A percentile compares a stretch with the other conserved stretches of the same genome.
Evolutionary conservation across 2,888 invertebrate species (phyloP).

Genomic region (Liodrosophila aerea): DNA sequence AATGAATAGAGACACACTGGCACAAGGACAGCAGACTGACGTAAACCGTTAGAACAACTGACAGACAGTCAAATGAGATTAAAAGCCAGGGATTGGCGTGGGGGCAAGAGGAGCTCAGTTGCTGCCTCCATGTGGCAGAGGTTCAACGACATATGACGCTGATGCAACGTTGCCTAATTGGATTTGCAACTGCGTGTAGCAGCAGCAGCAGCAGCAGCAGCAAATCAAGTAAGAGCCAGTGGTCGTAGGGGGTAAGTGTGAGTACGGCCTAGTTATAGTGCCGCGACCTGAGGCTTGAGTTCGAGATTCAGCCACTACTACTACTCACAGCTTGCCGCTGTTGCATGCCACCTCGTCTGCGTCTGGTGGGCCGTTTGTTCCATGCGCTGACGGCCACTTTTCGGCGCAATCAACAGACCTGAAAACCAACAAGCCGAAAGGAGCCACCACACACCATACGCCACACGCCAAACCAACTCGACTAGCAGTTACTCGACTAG

Average conservation of each 20-base stretch:
- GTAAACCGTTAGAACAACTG: neutral
- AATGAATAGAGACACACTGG: neutral
- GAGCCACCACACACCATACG: neutral
- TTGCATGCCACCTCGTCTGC: neutral
- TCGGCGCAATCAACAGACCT: conserved; percentile 61
- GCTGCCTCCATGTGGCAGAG: conserved; percentile 25
- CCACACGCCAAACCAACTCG: neutral
- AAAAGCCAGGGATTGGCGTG: conserved; percentile 50
- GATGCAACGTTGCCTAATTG: conserved; percentile 65
- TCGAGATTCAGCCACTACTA: conserved; percentile 1
- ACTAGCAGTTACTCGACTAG: neutral
- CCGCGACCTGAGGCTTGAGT: neutral
- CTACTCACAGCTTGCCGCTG: neutral
- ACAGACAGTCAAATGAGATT: conserved; percentile 57
- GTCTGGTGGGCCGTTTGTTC: neutral
- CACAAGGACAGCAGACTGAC: conserved; percentile 6
- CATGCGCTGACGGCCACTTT: conserved; percentile 41
- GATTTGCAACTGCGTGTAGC: conserved; percentile 60
- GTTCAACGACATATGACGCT: conserved; percentile 71
- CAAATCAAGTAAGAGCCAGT: neutral
- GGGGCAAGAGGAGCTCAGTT: neutral
- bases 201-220: too few relatives aligned
- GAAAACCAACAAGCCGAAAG: conserved; percentile 23
- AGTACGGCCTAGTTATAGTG: neutral
- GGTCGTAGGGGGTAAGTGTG: neutral